Evolutionary conservation across 1,140 invertebrate genomes (phyloP), one percentile per base, ranked within the genome.

Genomic region (Trinorchestia longiramus): DNA sequence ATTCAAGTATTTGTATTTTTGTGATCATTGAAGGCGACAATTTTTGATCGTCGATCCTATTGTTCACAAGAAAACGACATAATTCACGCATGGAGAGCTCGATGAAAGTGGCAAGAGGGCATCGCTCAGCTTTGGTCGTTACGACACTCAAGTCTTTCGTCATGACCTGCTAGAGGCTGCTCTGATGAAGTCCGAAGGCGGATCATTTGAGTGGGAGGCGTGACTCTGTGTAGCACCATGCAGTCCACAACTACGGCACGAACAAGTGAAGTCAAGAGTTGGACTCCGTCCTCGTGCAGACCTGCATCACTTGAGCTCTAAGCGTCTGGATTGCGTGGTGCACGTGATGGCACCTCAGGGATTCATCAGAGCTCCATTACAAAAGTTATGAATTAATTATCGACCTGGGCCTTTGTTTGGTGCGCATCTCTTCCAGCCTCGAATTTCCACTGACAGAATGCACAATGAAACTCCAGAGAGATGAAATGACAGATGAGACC

Each of bases 351-450:
- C 41, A 40, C 45, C 92, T 45, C 92, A 28, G 36, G 44, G 92
- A 94, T 94, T 94, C 92, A 94, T 94, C 92, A 94, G 92, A 42
- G 92, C 92, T 45, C 92, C 92, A 94, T 94, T 94, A 94, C 43
- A 94, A 94, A 94, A 94, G 92, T 94, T 94, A 94, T 94, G 92
- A 94, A 94, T 94, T 94, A 94, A 94, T 94, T 94, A 94, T 94
- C 92, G 92, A 43, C 40, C 40, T 45, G 92, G 23, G 92, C 92
- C 92, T 94, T 94, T 94, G 92, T 94, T 47, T 94, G 92, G 92
- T 91, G 88, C 88, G 41, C 41, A 91, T 91, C 88, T 91, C 43
- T 91, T 23, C 62, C 62, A 77, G 62, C 62, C 1, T 77, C 8
- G 62, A 15, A 77, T 15, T 77, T 28, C 62, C 62, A 23, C 62